A percentile compares a stretch with the other conserved stretches of the same genome.
phyloP scores from a whole-genome alignment of 2,888 invertebrate genomes.

The Cetonia aurata region DNA sequence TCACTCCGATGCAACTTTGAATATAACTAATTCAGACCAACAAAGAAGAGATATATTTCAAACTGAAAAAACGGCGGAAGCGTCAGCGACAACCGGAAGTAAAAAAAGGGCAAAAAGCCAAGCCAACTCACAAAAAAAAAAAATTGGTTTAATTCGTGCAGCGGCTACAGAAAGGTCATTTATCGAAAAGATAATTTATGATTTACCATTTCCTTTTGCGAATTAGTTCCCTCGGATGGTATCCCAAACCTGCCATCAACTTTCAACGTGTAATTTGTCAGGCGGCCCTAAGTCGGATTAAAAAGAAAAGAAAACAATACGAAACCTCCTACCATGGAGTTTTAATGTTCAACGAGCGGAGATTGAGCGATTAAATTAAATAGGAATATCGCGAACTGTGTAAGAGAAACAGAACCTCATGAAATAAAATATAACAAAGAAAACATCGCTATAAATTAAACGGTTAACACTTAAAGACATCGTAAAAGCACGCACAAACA shows the following conservation, averaged over 20 bases:
- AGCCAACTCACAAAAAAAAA: not conserved
- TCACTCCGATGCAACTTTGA: no score
- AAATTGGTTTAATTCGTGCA: constrained; percentile 38
- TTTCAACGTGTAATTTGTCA: constrained; percentile 21
- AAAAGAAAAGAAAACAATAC: no score
- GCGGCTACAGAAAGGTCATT: constrained; percentile 28
- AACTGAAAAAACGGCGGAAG: no score
- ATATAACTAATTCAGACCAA: no score
- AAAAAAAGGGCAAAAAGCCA: not conserved
- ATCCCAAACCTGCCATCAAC: not conserved
- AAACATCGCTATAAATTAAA: not conserved
- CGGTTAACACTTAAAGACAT: not conserved
- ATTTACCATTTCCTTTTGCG: constrained; percentile 15
- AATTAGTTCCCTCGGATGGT: constrained; percentile 12
- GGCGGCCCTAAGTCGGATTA: not conserved
- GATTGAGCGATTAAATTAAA: no score
- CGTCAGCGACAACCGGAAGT: no score
- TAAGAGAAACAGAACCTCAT: no score
- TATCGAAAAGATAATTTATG: constrained; percentile 34
- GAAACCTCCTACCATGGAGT: no score
- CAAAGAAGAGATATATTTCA: no score
- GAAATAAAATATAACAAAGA: not conserved
- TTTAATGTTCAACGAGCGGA: no score
- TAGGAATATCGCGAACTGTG: no score
- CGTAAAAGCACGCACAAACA: no score